These are phyloP conservation scores for Rutpela maculata DNA, from an alignment of 2,888 invertebrate genomes.

Conservation along the genomic window DNA sequence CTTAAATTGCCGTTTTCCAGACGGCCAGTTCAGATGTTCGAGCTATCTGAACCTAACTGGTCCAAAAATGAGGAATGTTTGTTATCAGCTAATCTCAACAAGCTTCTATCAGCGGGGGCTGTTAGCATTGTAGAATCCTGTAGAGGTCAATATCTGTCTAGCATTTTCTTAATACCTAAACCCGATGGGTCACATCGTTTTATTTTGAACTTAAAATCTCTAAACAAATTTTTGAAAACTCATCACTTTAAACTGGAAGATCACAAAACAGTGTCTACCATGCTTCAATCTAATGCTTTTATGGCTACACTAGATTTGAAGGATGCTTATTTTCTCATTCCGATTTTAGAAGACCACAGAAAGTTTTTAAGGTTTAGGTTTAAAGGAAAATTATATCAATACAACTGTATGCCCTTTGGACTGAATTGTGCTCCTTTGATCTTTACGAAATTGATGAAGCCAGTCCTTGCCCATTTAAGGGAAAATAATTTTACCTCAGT, in stretches of 20 bases:
- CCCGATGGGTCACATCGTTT: constrained; percentile 29
- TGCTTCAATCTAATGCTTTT: not conserved
- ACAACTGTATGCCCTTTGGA: constrained; percentile 25
- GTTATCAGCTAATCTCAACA: not conserved
- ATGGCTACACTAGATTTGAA: constrained; percentile 23
- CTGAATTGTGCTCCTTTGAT: no score
- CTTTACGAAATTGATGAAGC: constrained; percentile 46
- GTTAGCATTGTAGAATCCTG: constrained; percentile 12
- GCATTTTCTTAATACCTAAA: constrained; percentile 30
- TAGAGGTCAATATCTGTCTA: constrained; percentile 17
- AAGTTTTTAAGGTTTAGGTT: no score
- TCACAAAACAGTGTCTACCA: constrained; percentile 21
- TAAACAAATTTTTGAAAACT: constrained; percentile 18
- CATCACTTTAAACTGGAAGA: constrained; percentile 36
- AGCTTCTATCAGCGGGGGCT: not conserved
- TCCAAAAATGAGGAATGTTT: not conserved
- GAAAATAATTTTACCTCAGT: constrained; percentile 25
- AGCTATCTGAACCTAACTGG: not conserved
- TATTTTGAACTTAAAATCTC: constrained; percentile 25
- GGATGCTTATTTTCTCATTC: no score
- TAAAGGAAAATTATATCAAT: no score
- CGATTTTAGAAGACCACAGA: no score
- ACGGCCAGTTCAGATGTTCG: not conserved
- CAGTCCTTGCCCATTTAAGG: constrained; percentile 22
- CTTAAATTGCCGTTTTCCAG: not conserved